Evolutionary conservation across 2,113 vertebrate species (phyloP), one percentile per base, ranked within the genome.

Genomic region (Acanthisitta chloris): DNA sequence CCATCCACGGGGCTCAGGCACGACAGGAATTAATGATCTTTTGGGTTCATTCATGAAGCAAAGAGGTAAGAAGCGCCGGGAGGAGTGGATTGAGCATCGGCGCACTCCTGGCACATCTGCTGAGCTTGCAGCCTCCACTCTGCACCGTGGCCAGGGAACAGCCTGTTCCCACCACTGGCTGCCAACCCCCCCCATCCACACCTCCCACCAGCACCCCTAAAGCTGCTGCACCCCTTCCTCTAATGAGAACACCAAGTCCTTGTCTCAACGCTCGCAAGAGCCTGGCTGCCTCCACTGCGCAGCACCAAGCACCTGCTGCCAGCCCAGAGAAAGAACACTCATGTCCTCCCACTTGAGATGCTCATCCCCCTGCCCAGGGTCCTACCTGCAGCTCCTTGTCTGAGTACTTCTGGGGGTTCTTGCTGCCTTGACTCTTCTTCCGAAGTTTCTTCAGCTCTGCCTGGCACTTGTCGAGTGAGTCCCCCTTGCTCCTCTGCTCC

Each of bases 381-480:
- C 96, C 66, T 96, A 99, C 99, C 99, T 99, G 99, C 97, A 99
- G 98, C 96, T 99, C 99, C 98, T 99, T 99, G 95, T 99, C 99
- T 0, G 99, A 99, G 74, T 99, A 99, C 69, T 99, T 99, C 96
- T 99, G 99, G 0, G 99, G 99, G 96, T 99, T 99, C 97, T 99
- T 99, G 98, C 99, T 99, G 82, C 99, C 99, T 83, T 99, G 99
- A 97, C 99, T 99, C 98, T 99, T 99, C 97, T 99, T 98, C 58
- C 99, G 98, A 8, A 99, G 99, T 38, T 99, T 99, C 98, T 99
- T 99, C 97, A 99, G 98, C 96, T 99, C 99, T 0, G 95, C 98
- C 97, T 99, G 99, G 96, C 99, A 99, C 97, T 99, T 99, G 97
- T 99, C 99, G 45, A 99, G 98, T 2, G 99, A 98, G 36, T 99